phyloP scores from a whole-genome alignment of 2,888 invertebrate genomes.

The Tineola bisselliella region DNA sequence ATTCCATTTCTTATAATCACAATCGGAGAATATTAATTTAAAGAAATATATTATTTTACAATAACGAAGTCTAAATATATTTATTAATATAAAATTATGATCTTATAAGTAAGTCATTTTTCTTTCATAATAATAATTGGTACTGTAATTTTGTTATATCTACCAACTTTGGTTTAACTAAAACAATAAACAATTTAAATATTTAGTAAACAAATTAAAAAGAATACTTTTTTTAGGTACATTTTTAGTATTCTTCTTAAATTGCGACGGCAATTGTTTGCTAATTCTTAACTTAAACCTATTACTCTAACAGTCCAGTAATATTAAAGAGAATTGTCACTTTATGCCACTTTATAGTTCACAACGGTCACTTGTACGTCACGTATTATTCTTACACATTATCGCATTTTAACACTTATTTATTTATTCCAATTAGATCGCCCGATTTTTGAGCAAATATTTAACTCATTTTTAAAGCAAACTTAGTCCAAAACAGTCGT shows the following conservation, averaged over 20 bases:
- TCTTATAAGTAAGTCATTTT: conserved; percentile 15
- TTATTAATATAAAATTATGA: neutral
- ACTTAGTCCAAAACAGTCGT: too few relatives aligned
- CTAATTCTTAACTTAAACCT: too few relatives aligned
- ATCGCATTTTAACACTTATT: too few relatives aligned
- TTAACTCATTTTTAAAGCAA: too few relatives aligned
- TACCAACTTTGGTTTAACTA: conserved; percentile 10
- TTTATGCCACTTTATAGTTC: too few relatives aligned
- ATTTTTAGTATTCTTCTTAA: conserved; percentile 33
- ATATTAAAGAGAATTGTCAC: too few relatives aligned
- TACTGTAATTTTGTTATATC: conserved; percentile 10
- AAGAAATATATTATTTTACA: neutral
- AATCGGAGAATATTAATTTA: neutral
- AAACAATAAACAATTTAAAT: conserved; percentile 12
- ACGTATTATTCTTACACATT: too few relatives aligned
- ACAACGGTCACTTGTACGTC: too few relatives aligned
- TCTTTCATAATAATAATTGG: conserved; percentile 14
- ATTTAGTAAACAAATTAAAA: conserved; percentile 38
- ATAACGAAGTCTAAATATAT: too few relatives aligned
- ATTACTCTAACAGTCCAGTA: too few relatives aligned
- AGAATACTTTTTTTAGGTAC: conserved; percentile 27
- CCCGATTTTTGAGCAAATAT: too few relatives aligned
- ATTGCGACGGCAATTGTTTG: conserved; percentile 21
- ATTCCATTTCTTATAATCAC: conserved; percentile 2
- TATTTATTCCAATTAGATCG: too few relatives aligned